Percentiles rank a stretch among this genome's conserved stretches.
Conservation (phyloP, 2,888 invertebrate species). For the Hedychridium roseum region DNA sequence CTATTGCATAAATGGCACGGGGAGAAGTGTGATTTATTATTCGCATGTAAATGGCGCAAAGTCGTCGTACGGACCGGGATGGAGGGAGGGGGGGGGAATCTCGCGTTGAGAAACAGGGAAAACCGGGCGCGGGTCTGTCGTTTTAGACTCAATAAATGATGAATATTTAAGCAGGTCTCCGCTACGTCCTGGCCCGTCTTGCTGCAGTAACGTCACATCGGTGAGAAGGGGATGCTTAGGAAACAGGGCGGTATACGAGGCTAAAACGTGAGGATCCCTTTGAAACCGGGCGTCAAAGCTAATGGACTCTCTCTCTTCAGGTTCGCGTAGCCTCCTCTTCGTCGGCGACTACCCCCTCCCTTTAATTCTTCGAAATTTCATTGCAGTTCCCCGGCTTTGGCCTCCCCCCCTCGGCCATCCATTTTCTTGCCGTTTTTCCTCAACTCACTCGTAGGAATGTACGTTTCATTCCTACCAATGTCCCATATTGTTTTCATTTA, state of each 20-base stretch:
- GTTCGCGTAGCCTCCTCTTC: conserved; percentile 8
- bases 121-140: conserved; percentile 16
- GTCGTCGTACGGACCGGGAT: too few relatives aligned
- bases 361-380: conserved; percentile 8
- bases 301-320: conserved; percentile 47
- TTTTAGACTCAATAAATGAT: conserved; percentile 50
- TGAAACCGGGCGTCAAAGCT: conserved; percentile 61
- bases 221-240: conserved; percentile 54
- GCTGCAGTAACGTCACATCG: conserved; percentile 38
- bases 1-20: too few relatives aligned
- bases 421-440: conserved; percentile 4
- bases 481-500: too few relatives aligned
- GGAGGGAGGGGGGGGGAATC: too few relatives aligned
- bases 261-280: conserved; percentile 56
- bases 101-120: conserved; percentile 25
- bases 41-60: too few relatives aligned
- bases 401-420: not conserved
- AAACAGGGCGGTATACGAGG: conserved; percentile 56
- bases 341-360: not conserved
- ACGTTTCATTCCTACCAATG: too few relatives aligned
- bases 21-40: too few relatives aligned
- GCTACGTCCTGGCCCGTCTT: conserved; percentile 26
- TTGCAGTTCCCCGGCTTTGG: conserved; percentile 12
- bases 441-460: too few relatives aligned
- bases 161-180: conserved; percentile 48